These are phyloP conservation scores for Eilema depressum DNA, from an alignment of 2,888 invertebrate species.

Conservation along the genomic window DNA sequence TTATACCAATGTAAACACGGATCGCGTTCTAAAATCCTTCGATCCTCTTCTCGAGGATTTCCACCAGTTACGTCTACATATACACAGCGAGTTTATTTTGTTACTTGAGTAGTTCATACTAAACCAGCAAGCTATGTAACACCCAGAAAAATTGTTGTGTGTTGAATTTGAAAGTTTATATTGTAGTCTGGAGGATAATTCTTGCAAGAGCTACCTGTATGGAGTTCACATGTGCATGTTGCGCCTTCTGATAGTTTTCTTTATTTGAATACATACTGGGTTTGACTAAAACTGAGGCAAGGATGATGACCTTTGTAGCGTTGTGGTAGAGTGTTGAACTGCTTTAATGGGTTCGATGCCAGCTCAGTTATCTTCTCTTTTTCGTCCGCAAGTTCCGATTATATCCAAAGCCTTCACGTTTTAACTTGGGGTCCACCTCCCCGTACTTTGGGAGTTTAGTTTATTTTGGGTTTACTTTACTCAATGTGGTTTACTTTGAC, in stretches of 20 bases:
- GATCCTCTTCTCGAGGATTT: slow-evolving; percentile 48
- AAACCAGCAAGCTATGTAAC: slow-evolving; percentile 58
- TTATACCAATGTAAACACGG: slow-evolving; percentile 46
- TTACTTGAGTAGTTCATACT: slow-evolving; percentile 55
- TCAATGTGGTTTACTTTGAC: no score
- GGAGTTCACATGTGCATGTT: not conserved
- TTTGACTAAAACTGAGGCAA: no score
- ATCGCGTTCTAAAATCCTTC: slow-evolving; percentile 45
- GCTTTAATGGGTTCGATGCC: no score
- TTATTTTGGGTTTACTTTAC: no score
- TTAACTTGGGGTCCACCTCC: no score
- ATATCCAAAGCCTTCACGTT: no score
- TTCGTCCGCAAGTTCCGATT: no score
- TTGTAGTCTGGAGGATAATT: slow-evolving; percentile 10
- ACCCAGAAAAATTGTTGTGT: slow-evolving; percentile 50
- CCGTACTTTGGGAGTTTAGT: no score
- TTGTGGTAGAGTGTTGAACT: no score
- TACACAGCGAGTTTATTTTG: slow-evolving; percentile 63
- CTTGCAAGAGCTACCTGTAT: not conserved
- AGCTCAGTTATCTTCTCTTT: no score
- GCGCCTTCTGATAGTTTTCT: not conserved
- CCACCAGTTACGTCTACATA: slow-evolving; percentile 48
- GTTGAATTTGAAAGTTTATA: slow-evolving; percentile 49
- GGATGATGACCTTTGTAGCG: no score
- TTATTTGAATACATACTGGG: not conserved